A percentile compares a stretch with the other conserved stretches of the same genome.
Evolutionary conservation across 2,888 invertebrate species (phyloP).

Genomic region (Acanthosepion pharaonis): DNA sequence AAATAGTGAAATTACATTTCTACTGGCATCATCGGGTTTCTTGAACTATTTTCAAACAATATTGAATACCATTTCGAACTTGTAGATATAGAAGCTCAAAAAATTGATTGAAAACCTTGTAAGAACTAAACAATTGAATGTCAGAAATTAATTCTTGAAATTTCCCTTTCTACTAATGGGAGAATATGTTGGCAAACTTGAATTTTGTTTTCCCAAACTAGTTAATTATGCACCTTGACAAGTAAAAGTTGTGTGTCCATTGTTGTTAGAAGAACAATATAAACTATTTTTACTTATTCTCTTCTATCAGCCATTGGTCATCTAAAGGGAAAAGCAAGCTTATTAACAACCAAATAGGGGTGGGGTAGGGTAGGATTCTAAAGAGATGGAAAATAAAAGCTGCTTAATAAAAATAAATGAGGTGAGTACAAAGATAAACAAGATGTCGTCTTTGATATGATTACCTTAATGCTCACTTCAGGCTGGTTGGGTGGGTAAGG

Average conservation of each 20-base stretch:
- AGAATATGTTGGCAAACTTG: constrained; percentile 35
- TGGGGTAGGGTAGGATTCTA: no score
- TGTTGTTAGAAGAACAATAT: background rate
- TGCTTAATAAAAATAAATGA: no score
- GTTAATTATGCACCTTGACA: background rate
- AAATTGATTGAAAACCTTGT: background rate
- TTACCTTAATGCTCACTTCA: no score
- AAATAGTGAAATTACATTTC: no score
- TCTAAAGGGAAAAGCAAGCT: background rate
- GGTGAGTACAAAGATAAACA: no score
- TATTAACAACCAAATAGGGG: no score
- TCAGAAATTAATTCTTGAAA: background rate
- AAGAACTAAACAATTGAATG: background rate
- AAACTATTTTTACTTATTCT: background rate
- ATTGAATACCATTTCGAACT: no score
- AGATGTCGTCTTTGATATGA: no score
- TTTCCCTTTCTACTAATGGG: background rate
- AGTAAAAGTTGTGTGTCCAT: background rate
- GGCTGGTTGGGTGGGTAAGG: no score
- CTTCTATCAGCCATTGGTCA: background rate
- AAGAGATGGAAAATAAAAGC: no score
- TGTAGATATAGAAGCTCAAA: background rate
- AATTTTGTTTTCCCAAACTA: background rate
- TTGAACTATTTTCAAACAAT: no score
- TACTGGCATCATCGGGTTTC: no score